These are phyloP conservation scores for Atlantisia rogersi DNA, from an alignment of 2,113 vertebrate genomes.

Conservation along the genomic window DNA sequence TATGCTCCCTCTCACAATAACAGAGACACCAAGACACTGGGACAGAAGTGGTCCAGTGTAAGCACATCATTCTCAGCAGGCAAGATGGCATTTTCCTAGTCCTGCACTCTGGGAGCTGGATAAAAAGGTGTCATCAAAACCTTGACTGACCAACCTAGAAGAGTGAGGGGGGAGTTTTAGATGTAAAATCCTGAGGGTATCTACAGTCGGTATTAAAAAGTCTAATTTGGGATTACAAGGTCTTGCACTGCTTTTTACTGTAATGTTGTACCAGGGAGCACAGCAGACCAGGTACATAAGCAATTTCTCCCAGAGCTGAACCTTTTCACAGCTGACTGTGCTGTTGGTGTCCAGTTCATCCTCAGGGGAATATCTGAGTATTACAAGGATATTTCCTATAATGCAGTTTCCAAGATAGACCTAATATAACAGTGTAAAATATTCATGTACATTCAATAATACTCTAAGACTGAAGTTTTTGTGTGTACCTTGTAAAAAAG, in stretches of 20 bases:
- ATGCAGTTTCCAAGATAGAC: background rate
- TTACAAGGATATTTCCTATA: background rate
- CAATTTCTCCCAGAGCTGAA: background rate
- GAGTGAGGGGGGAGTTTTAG: background rate
- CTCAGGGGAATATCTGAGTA: background rate
- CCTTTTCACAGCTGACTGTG: background rate
- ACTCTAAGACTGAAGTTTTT: background rate
- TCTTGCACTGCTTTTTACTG: background rate
- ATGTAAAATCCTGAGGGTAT: background rate
- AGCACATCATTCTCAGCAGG: background rate
- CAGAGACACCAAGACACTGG: background rate
- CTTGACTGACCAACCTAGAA: background rate
- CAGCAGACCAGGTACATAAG: background rate
- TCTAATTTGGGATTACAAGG: background rate
- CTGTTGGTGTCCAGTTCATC: background rate
- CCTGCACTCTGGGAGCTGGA: background rate
- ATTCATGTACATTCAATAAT: background rate
- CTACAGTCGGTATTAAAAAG: background rate
- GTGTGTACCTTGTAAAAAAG: background rate
- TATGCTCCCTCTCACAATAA: background rate
- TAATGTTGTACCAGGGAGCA: background rate
- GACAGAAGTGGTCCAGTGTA: background rate
- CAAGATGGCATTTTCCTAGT: background rate
- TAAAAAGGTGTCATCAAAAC: background rate
- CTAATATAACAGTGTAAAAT: background rate